These are phyloP conservation scores for Nothura maculosa DNA, from an alignment of 2,797 vertebrate species.

Conservation along the genomic window DNA sequence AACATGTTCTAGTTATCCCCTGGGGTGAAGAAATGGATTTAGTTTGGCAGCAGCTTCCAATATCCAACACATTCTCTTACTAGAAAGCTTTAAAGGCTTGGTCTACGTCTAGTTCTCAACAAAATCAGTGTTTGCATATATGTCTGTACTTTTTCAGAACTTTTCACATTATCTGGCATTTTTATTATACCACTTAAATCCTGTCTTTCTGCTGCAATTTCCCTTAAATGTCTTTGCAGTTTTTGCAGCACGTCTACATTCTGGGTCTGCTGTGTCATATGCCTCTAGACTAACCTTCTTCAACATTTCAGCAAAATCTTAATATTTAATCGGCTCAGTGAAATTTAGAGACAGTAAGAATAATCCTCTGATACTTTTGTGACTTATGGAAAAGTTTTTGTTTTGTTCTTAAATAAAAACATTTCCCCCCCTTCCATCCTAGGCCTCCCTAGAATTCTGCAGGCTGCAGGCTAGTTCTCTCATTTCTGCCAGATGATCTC, in stretches of 20 bases:
- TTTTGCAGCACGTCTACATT: not conserved
- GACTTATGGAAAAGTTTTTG: not conserved
- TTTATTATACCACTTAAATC: not conserved
- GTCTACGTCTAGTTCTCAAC: not conserved
- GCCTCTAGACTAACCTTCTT: not conserved
- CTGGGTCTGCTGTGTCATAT: not conserved
- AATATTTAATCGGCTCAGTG: not conserved
- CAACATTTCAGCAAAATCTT: not conserved
- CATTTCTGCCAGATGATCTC: slow-evolving; percentile 15
- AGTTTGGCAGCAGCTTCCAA: not conserved
- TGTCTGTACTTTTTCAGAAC: not conserved
- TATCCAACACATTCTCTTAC: not conserved
- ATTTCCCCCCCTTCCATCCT: not conserved
- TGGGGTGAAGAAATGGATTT: not conserved
- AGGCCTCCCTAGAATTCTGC: not conserved
- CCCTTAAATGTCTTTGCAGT: not conserved
- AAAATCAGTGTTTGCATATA: not conserved
- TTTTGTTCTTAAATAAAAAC: not conserved
- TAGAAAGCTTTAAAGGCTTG: not conserved
- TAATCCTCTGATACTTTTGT: not conserved
- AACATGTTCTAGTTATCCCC: not conserved
- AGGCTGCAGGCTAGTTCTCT: not conserved
- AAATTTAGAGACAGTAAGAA: not conserved
- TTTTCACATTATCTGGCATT: not conserved
- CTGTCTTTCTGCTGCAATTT: not conserved